A percentile compares a stretch with the other conserved stretches of the same genome.
Evolutionary conservation across 2,888 invertebrate genomes (phyloP).

Genomic region (Auanema sp.): DNA sequence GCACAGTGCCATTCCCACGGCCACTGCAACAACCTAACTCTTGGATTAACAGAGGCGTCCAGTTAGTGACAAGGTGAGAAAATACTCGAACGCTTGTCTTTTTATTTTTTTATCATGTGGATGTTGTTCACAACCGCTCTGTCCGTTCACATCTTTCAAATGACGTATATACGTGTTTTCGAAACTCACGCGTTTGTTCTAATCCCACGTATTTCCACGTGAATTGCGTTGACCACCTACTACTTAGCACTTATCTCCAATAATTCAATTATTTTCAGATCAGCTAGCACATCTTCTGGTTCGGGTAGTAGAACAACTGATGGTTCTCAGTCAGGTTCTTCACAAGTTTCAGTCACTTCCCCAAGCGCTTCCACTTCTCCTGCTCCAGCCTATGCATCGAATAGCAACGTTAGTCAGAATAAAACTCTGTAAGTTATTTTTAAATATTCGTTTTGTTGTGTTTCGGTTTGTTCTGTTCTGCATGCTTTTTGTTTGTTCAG

Average conservation of each 20-base stretch:
- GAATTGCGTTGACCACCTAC: no score
- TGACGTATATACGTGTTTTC: no score
- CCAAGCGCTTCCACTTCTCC: not conserved
- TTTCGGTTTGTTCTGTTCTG: slow-evolving; percentile 5
- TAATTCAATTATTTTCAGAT: not conserved
- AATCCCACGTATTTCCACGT: no score
- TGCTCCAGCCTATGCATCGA: not conserved
- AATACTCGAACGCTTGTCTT: not conserved
- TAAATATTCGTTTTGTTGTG: not conserved
- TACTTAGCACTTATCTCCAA: not conserved
- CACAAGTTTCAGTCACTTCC: not conserved
- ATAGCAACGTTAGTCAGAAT: not conserved
- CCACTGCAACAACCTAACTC: slow-evolving; percentile 39
- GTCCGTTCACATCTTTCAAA: no score
- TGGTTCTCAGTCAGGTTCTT: no score
- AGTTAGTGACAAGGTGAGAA: slow-evolving; percentile 31
- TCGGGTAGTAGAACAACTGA: no score
- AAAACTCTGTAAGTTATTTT: not conserved
- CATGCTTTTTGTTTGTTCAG: slow-evolving; percentile 14
- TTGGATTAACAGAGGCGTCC: slow-evolving; percentile 45
- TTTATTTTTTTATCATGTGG: not conserved
- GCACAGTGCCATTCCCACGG: slow-evolving; percentile 36
- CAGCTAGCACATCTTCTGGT: not conserved
- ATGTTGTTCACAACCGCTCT: not conserved
- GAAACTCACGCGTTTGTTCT: no score